A percentile compares a stretch with the other conserved stretches of the same genome.
Conservation (phyloP, 1,140 invertebrate genomes). For the Hyles euphorbiae region DNA sequence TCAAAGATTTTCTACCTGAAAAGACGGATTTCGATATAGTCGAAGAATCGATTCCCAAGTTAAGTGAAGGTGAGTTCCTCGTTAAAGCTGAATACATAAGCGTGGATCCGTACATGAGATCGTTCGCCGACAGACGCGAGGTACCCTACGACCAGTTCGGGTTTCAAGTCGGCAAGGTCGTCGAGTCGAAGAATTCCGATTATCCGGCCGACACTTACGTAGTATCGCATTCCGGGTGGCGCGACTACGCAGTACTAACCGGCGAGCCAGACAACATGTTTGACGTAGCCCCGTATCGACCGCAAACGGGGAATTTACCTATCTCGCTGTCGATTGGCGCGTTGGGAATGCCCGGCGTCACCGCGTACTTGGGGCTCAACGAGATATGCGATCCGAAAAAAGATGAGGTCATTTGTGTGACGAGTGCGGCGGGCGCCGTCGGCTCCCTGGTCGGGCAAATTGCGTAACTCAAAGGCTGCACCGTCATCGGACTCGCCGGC, state of each 20-base stretch:
- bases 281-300: conserved; percentile 24
- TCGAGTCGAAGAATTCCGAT: conserved; percentile 31
- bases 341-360: conserved; percentile 60
- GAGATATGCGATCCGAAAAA: conserved; percentile 79
- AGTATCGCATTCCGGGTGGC: conserved; percentile 78
- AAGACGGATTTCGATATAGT: conserved; percentile 40
- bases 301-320: conserved; percentile 26
- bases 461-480: conserved; percentile 79
- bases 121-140: conserved; percentile 18
- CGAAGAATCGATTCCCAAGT: conserved; percentile 30
- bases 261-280: conserved; percentile 21
- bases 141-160: conserved; percentile 48
- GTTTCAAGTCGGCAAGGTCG: conserved; percentile 49
- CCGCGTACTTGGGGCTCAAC: conserved; percentile 82
- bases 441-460: conserved; percentile 83
- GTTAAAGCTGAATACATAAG: conserved; percentile 62
- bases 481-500: conserved; percentile 82
- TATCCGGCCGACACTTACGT: conserved; percentile 75
- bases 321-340: conserved; percentile 24
- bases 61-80: conserved; percentile 45
- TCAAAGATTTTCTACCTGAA: conserved; percentile 39
- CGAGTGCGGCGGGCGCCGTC: conserved; percentile 79
- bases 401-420: conserved; percentile 80
- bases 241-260: conserved; percentile 55
- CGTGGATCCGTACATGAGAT: conserved; percentile 72